Evolutionary conservation across 2,888 invertebrate genomes (phyloP).

Genomic region (Protodeltote pygarga): DNA sequence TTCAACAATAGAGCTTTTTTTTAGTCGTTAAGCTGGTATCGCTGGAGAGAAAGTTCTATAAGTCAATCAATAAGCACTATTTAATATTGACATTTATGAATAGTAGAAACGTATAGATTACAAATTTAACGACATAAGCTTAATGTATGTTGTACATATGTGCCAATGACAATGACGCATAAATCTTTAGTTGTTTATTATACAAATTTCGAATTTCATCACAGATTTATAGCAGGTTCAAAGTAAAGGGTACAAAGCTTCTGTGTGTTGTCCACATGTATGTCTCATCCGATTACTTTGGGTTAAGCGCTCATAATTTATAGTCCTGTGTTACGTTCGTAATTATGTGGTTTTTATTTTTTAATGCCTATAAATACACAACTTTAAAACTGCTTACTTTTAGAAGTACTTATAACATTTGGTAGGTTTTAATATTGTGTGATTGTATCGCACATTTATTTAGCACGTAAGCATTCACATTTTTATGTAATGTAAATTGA

Average conservation of each 20-base stretch:
- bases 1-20: too few species aligned
- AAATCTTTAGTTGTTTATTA: conserved; percentile 33
- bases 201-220: conserved; percentile 33
- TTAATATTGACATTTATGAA: too few species aligned
- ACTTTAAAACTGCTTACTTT: conserved; percentile 15
- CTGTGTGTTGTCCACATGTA: conserved; percentile 49
- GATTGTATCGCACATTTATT: neutral
- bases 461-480: neutral
- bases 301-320: conserved; percentile 44
- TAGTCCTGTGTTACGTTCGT: conserved; percentile 33
- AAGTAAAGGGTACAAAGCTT: conserved; percentile 40
- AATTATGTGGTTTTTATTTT: conserved; percentile 28
- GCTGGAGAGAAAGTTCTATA: too few species aligned
- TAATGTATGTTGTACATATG: conserved; percentile 8
- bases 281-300: conserved; percentile 47
- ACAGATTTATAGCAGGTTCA: conserved; percentile 43
- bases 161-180: conserved; percentile 11
- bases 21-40: too few species aligned
- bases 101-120: conserved; percentile 3
- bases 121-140: conserved; percentile 10
- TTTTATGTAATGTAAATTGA: too few species aligned
- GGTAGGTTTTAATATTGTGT: conserved; percentile 4
- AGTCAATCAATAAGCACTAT: too few species aligned
- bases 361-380: conserved; percentile 36
- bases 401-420: neutral